These are phyloP conservation scores for Seladonia tumulorum DNA, from an alignment of 2,888 invertebrate species.

Conservation along the genomic window DNA sequence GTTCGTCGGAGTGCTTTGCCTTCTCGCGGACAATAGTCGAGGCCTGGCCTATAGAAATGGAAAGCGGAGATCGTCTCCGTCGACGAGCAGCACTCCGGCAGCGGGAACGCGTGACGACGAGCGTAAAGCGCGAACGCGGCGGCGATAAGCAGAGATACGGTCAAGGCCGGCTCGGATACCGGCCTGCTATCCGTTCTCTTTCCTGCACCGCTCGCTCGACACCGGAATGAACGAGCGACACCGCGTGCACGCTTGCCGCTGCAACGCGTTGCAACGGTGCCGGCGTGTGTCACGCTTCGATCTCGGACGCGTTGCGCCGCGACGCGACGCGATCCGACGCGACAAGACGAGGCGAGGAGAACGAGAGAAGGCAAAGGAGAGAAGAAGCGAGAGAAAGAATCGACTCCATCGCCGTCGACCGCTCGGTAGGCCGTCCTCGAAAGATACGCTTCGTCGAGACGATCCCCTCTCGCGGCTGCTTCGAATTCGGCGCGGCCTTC, in stretches of 20 bases:
- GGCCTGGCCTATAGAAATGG: neutral
- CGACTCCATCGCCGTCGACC: neutral
- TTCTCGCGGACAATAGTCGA: neutral
- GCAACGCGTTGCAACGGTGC: neutral
- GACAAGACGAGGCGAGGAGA: neutral
- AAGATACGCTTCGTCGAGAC: constrained; percentile 34
- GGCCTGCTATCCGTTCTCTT: constrained; percentile 83
- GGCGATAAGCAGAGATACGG: constrained; percentile 84
- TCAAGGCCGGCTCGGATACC: constrained; percentile 83
- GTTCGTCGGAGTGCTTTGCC: neutral
- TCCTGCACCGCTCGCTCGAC: constrained; percentile 71
- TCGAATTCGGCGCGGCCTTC: constrained; percentile 66
- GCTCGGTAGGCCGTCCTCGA: constrained; percentile 44
- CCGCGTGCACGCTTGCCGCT: constrained; percentile 27
- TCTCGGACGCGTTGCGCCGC: constrained; percentile 18
- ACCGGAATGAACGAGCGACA: constrained; percentile 54
- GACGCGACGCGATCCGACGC: neutral
- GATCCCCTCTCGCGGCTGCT: constrained; percentile 21
- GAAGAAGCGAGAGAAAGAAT: neutral
- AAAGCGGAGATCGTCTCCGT: constrained; percentile 28
- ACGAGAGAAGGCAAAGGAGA: neutral
- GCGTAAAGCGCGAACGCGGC: constrained; percentile 77
- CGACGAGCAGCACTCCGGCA: constrained; percentile 39
- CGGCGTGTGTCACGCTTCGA: constrained; percentile 42
- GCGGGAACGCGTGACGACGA: constrained; percentile 71